A percentile compares a stretch with the other conserved stretches of the same genome.
Conservation (phyloP, 2,888 invertebrate genomes). For the Cotesia congregata region DNA sequence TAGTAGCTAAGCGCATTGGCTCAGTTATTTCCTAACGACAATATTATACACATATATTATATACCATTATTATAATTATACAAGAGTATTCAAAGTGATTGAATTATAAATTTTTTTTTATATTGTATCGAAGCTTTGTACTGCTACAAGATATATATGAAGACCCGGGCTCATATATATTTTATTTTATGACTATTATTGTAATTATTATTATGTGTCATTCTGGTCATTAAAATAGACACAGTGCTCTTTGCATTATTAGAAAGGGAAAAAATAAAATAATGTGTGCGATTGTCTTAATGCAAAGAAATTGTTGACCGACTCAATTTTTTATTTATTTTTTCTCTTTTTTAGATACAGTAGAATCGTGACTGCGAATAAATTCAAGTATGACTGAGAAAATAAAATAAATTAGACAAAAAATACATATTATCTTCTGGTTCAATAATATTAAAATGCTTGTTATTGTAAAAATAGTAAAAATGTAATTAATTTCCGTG, state of each 20-base stretch:
- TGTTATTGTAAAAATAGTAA: neutral
- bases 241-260: conserved; percentile 9
- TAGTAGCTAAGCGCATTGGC: neutral
- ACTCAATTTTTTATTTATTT: conserved; percentile 11
- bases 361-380: too few relatives aligned
- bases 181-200: neutral
- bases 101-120: neutral
- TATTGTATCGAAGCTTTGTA: conserved; percentile 1
- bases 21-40: neutral
- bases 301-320: conserved; percentile 6
- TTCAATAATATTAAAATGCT: too few relatives aligned
- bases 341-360: neutral
- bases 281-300: conserved; percentile 52
- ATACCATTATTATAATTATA: neutral
- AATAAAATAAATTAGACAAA: too few relatives aligned
- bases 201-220: neutral
- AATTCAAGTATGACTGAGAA: too few relatives aligned
- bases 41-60: neutral
- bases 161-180: neutral
- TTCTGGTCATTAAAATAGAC: neutral
- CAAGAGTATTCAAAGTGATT: neutral
- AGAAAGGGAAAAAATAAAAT: neutral
- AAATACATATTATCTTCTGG: too few relatives aligned
- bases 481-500: neutral
- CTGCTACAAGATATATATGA: neutral